A percentile compares a stretch with the other conserved stretches of the same genome.
These are phyloP conservation scores for Arbacia lixula DNA, from an alignment of 53 echinoderm and acorn worm genomes.

Conservation along the genomic window DNA sequence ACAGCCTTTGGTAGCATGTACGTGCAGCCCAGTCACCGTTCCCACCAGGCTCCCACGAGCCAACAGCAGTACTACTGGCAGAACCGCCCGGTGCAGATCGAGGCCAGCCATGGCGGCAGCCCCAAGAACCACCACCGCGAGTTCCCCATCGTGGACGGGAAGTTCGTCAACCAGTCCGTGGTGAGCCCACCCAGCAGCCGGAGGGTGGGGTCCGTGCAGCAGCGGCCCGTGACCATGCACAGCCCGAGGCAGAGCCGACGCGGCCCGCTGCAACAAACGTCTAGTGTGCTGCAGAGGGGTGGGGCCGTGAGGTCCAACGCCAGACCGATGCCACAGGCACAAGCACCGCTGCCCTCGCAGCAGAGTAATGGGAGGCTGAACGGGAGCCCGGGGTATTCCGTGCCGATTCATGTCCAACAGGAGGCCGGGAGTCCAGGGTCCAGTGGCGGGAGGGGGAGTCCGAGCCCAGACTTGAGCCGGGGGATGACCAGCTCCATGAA, in stretches of 20 bases:
- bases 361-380: slow-evolving; percentile 22
- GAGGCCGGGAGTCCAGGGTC: not conserved
- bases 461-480: not conserved
- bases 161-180: slow-evolving; percentile 51
- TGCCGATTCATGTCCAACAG: slow-evolving; percentile 36
- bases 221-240: slow-evolving; percentile 53
- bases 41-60: slow-evolving; percentile 43
- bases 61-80: slow-evolving; percentile 60
- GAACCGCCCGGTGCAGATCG: slow-evolving; percentile 42
- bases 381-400: slow-evolving; percentile 27
- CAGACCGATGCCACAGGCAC: not conserved
- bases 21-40: slow-evolving; percentile 23
- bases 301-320: slow-evolving; percentile 28
- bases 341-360: not conserved
- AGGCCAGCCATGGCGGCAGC: slow-evolving; percentile 23
- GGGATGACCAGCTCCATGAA: slow-evolving; percentile 54
- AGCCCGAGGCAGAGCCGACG: slow-evolving; percentile 48
- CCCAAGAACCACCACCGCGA: slow-evolving; percentile 54
- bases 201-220: not conserved
- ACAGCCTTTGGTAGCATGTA: slow-evolving; percentile 33
- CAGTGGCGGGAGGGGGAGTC: not conserved
- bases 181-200: slow-evolving; percentile 32
- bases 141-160: slow-evolving; percentile 54
- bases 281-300: slow-evolving; percentile 52
- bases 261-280: slow-evolving; percentile 21